A percentile compares a stretch with the other conserved stretches of the same genome.
Conservation (phyloP, 1,140 invertebrate species). For the Drosophila saltans region DNA sequence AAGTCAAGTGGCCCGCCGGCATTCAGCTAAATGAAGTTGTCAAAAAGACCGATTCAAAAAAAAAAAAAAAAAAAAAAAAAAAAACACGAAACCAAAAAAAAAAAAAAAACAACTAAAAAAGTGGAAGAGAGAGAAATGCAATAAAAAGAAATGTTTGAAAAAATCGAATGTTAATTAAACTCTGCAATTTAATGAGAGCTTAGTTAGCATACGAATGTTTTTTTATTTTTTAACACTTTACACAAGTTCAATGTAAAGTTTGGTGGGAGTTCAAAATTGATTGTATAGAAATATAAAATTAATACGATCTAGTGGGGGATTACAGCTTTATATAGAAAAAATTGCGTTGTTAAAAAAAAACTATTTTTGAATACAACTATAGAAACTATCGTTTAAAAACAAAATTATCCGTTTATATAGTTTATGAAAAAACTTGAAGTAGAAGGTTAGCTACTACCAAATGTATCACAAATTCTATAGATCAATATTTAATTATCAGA, state of each 20-base stretch:
- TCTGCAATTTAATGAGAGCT: slow-evolving; percentile 24
- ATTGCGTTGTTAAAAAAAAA: too few relatives aligned
- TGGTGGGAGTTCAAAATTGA: too few relatives aligned
- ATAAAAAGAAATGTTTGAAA: slow-evolving; percentile 12
- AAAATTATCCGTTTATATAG: not conserved
- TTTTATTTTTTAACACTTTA: not conserved
- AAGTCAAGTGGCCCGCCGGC: slow-evolving; percentile 13
- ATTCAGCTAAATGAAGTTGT: slow-evolving; percentile 29
- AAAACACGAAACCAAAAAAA: not conserved
- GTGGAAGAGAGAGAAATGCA: not conserved
- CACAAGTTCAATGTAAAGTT: not conserved
- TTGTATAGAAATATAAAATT: too few relatives aligned
- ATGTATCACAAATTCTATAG: too few relatives aligned
- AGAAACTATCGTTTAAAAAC: not conserved
- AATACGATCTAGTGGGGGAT: too few relatives aligned
- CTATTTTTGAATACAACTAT: not conserved
- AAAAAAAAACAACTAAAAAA: not conserved
- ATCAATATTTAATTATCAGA: too few relatives aligned
- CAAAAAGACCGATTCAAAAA: not conserved
- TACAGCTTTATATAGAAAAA: too few relatives aligned
- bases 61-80: slow-evolving; percentile 4
- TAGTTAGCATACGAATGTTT: not conserved
- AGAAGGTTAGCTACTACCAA: too few relatives aligned
- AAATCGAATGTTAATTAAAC: slow-evolving; percentile 18
- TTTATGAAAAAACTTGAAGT: too few relatives aligned